These are phyloP conservation scores for Chrosomus eos DNA, from an alignment of 2,797 vertebrate species.

Conservation along the genomic window DNA sequence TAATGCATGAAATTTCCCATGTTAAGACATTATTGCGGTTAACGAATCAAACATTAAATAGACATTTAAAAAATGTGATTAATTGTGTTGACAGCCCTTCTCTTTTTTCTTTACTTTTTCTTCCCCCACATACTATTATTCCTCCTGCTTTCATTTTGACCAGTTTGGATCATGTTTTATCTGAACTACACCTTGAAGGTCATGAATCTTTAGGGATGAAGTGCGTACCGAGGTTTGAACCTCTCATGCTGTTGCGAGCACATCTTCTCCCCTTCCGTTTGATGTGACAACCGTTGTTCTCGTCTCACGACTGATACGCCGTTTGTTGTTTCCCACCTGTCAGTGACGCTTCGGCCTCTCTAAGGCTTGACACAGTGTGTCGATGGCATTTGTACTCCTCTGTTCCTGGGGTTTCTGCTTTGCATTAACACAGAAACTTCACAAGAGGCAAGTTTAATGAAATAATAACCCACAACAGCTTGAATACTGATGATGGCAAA, in stretches of 20 bases:
- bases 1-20: neutral
- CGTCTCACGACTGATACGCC: neutral
- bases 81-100: neutral
- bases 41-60: neutral
- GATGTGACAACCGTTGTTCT: neutral
- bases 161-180: neutral
- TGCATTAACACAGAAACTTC: conserved; percentile 61
- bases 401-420: conserved; percentile 43
- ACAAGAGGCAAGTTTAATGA: conserved; percentile 37
- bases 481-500: conserved; percentile 58
- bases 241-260: neutral
- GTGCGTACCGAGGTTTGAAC: neutral
- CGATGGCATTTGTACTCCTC: conserved; percentile 23
- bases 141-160: neutral
- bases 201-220: neutral
- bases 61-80: neutral
- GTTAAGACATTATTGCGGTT: neutral
- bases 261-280: neutral
- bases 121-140: neutral
- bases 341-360: neutral
- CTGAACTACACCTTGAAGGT: neutral
- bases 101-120: neutral
- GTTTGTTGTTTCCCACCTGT: neutral
- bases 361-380: conserved; percentile 34
- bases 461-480: conserved; percentile 34